A percentile compares a stretch with the other conserved stretches of the same genome.
These are phyloP conservation scores for Lycodopsis pacificus DNA, from an alignment of 2,797 vertebrate genomes.

Conservation along the genomic window DNA sequence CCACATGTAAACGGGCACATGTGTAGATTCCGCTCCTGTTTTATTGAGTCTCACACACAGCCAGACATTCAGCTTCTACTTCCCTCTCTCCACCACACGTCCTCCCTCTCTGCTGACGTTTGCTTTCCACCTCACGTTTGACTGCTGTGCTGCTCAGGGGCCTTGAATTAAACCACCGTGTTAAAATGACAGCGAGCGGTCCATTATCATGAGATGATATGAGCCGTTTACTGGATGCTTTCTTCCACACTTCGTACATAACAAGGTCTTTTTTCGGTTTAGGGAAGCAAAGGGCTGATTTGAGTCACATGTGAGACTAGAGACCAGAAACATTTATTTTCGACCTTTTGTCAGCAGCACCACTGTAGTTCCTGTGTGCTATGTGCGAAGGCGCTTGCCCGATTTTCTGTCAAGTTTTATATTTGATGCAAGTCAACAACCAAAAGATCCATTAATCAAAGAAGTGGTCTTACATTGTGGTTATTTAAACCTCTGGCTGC, in stretches of 20 bases:
- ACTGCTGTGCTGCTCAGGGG: background rate
- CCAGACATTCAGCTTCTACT: constrained; percentile 38
- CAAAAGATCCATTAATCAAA: background rate
- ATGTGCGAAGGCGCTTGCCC: background rate
- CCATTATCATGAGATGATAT: background rate
- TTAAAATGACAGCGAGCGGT: background rate
- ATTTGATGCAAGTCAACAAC: no score
- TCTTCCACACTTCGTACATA: background rate
- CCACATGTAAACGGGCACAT: background rate
- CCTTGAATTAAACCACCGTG: background rate
- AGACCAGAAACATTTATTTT: background rate
- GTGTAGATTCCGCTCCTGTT: background rate
- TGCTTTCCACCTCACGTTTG: constrained; percentile 49
- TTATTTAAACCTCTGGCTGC: background rate
- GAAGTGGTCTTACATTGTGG: background rate
- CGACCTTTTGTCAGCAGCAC: background rate
- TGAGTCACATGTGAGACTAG: background rate
- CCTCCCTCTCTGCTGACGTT: constrained; percentile 81
- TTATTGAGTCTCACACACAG: background rate
- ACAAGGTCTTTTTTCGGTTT: no score
- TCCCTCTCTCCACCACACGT: constrained; percentile 53
- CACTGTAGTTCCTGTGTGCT: background rate
- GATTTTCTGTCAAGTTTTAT: no score
- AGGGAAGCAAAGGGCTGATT: background rate
- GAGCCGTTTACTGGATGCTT: background rate